These are phyloP conservation scores for Cabera pusaria DNA, from an alignment of 2,888 invertebrate genomes.

Conservation along the genomic window DNA sequence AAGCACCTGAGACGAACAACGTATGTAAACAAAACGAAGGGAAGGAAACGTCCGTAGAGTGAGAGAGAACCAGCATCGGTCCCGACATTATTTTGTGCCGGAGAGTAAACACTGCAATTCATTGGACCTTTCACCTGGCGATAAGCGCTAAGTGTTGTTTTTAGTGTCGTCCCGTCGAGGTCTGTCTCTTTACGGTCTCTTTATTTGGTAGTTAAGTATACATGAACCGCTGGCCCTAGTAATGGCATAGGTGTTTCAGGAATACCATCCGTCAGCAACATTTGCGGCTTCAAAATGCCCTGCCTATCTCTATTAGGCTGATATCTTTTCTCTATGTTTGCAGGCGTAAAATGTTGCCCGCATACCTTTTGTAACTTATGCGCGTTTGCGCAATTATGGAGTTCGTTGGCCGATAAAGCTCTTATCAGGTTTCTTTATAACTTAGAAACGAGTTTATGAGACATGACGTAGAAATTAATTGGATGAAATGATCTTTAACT, in stretches of 20 bases:
- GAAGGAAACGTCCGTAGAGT: constrained; percentile 42
- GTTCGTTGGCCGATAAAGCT: constrained; percentile 70
- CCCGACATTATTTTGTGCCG: constrained; percentile 35
- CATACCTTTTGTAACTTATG: constrained; percentile 21
- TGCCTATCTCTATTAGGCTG: neutral
- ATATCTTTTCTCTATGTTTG: neutral
- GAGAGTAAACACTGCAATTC: constrained; percentile 60
- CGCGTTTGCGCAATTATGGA: constrained; percentile 55
- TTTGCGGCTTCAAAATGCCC: neutral
- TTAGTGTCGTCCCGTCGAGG: constrained; percentile 46
- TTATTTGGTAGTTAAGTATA: constrained; percentile 36
- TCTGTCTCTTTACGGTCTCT: constrained; percentile 39
- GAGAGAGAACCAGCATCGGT: constrained; percentile 31
- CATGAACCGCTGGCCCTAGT: constrained; percentile 15
- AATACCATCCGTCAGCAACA: constrained; percentile 5
- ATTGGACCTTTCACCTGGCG: constrained; percentile 70
- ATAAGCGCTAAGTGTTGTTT: constrained; percentile 62
- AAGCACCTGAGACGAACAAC: constrained; percentile 29
- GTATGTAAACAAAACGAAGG: constrained; percentile 40
- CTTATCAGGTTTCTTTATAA: constrained; percentile 72
- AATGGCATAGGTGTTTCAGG: neutral
- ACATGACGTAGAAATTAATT: constrained; percentile 59
- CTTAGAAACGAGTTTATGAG: constrained; percentile 48
- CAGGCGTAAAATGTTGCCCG: constrained; percentile 5
- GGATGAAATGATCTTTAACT: constrained; percentile 38